phyloP scores from a whole-genome alignment of 2,113 vertebrate genomes.

The Cyanoramphus novaezelandiae region DNA sequence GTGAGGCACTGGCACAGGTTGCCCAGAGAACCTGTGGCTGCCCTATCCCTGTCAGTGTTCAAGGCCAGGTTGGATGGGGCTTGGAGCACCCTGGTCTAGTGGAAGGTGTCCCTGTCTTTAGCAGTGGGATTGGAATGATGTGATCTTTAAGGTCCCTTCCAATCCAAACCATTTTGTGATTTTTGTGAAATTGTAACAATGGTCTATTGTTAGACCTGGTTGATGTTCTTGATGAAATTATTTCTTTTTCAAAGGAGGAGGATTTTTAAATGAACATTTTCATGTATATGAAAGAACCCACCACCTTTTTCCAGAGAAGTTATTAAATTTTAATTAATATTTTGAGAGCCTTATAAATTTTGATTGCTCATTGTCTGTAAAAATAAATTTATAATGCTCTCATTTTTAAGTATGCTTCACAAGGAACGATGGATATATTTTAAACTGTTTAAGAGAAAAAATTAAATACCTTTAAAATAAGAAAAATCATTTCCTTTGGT shows the following conservation, averaged over 20 bases:
- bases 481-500: background rate
- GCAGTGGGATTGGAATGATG: background rate
- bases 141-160: background rate
- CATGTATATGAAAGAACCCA: background rate
- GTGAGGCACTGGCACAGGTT: background rate
- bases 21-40: background rate
- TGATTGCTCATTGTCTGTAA: background rate
- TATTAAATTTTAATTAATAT: background rate
- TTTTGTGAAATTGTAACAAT: background rate
- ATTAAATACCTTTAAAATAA: background rate
- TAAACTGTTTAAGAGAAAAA: background rate
- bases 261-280: background rate
- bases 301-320: background rate
- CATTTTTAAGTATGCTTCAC: background rate
- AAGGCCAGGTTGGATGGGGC: background rate
- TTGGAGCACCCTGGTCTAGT: background rate
- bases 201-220: background rate
- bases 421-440: background rate
- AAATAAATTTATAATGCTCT: background rate
- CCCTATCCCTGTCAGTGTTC: background rate
- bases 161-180: background rate
- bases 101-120: background rate
- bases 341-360: background rate
- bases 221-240: background rate
- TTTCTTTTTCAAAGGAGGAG: background rate